Percentiles rank a stretch among this genome's conserved stretches.
phyloP scores from a whole-genome alignment of 2,113 vertebrate genomes.

The Myrmecobius fasciatus region DNA sequence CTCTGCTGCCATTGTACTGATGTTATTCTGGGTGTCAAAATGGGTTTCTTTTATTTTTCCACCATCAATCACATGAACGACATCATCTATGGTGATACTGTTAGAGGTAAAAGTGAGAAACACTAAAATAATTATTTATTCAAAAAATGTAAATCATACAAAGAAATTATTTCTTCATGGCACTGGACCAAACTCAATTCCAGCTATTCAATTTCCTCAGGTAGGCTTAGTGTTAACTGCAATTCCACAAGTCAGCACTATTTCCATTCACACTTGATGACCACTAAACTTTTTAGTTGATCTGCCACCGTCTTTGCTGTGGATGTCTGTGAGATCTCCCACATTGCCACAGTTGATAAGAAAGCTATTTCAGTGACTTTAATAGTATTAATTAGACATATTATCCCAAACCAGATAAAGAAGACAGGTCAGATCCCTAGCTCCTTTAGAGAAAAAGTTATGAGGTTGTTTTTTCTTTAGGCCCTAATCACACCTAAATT shows the following conservation, averaged over 20 bases:
- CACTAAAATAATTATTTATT: constrained; percentile 34
- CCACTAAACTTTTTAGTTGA: background rate
- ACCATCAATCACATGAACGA: constrained; percentile 97
- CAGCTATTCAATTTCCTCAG: background rate
- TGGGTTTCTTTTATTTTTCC: constrained; percentile 99
- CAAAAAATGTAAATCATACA: background rate
- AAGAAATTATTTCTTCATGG: background rate
- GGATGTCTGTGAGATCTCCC: background rate
- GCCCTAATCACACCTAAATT: background rate
- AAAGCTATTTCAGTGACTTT: background rate
- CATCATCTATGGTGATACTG: constrained; percentile 99
- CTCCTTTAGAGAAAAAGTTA: constrained; percentile 7
- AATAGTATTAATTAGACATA: background rate
- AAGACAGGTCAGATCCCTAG: background rate
- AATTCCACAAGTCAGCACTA: background rate
- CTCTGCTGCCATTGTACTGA: constrained; percentile 96
- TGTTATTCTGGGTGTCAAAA: constrained; percentile 98
- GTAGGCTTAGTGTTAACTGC: no score
- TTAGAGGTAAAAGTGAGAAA: constrained; percentile 35
- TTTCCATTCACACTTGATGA: background rate
- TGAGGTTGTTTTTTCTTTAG: background rate
- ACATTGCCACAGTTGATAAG: background rate
- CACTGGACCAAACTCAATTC: background rate
- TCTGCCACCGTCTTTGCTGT: background rate
- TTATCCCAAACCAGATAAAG: background rate